Evolutionary conservation across 1,140 invertebrate species (phyloP).

Genomic region (Ridgeia piscesae): DNA sequence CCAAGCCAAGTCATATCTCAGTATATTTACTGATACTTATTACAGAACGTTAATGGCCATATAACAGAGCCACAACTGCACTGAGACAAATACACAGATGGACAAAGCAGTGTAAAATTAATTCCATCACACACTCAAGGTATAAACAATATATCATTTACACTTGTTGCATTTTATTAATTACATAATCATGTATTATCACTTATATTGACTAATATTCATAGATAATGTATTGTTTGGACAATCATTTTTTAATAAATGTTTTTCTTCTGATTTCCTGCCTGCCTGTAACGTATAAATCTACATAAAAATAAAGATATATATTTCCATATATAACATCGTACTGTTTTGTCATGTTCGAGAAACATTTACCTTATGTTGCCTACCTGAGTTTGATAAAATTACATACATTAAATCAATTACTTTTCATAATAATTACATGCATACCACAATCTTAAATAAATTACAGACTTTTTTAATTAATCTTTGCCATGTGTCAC

Average conservation of each 20-base stretch:
- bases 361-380: not conserved
- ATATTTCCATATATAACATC: not conserved
- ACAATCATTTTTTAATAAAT: not conserved
- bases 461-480: not conserved
- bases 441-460: too few relatives aligned
- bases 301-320: not conserved
- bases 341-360: not conserved
- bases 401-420: not conserved
- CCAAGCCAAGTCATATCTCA: not conserved
- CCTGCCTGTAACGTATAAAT: not conserved
- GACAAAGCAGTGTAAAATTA: not conserved
- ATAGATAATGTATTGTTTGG: not conserved
- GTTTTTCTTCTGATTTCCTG: not conserved
- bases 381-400: not conserved
- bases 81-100: not conserved
- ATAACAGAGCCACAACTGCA: not conserved
- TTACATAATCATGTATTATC: not conserved
- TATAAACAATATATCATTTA: not conserved
- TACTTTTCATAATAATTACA: not conserved
- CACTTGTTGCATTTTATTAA: not conserved
- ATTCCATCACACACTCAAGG: not conserved
- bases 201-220: not conserved
- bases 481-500: not conserved
- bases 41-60: not conserved
- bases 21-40: not conserved